Evolutionary conservation across 2,888 invertebrate species (phyloP), one percentile per base, ranked within the genome.

Genomic region (Lymantria monacha): DNA sequence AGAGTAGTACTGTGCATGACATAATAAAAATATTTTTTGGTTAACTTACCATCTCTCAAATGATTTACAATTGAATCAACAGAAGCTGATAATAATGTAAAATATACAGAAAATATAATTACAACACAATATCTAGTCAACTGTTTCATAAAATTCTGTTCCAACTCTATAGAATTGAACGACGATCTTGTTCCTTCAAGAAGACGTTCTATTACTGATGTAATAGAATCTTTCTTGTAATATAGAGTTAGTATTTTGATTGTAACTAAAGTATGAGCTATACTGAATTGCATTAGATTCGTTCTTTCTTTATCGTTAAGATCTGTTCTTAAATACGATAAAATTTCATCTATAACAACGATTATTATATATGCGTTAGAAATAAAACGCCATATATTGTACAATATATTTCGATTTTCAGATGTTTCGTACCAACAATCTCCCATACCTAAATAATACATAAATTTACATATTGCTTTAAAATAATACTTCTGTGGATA

Each of bases 351-450:
- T 1, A 72, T 1, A 0, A 78, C 51, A 0, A 70, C 58, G 0
- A 65, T 30, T 2, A 78, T 42, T 1, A 74, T 45, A 46, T 70
- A 84, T 0, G 48, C 30, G 47, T 83, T 81, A 0, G 74, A 53
- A 1, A 77, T n/a, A 0, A 61, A 9, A 9, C 57, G 59, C 78
- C 81, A 85, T 0, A 69, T 10, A 0, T 41, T 53, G 43, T 82
- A 82, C 0, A 76, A 2, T 3, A 51, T 47, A 40, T 63, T 67
- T 3, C 61, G 48, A 1, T 46, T 51, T 30, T 40, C 54, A 0
- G 69, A 59, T 14, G 63, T 53, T 52, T 79, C 79, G 48, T 79
- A 81, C 83, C 83, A 83, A 44, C 69, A 73, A 9, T 76, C 66
- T 0, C 81, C 80, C 30, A 77, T 52, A 0, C 83, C 84, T 1